A percentile compares a stretch with the other conserved stretches of the same genome.
phyloP scores from a whole-genome alignment of 2,797 vertebrate genomes.

The Chaetodon trifasciatus region DNA sequence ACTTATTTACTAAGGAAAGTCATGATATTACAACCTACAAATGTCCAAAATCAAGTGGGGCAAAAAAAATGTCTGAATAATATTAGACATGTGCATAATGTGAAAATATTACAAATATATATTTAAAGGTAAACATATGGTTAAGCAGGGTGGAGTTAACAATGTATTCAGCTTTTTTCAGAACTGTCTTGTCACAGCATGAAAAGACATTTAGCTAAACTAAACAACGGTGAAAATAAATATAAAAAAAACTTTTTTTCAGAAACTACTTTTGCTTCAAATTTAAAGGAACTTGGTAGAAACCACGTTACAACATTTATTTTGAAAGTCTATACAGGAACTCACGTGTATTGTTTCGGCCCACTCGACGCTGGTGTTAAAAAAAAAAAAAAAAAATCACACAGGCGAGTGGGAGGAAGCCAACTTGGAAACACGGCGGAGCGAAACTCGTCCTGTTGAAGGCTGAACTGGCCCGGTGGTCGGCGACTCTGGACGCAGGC shows the following conservation, averaged over 20 bases:
- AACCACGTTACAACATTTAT: slow-evolving; percentile 23
- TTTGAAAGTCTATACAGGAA: slow-evolving; percentile 59
- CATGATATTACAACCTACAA: not conserved
- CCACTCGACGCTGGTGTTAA: not conserved
- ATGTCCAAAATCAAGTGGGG: not conserved
- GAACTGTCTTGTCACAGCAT: not conserved
- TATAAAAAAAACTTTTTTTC: not conserved
- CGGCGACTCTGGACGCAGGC: slow-evolving; percentile 47
- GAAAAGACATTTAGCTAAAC: not conserved
- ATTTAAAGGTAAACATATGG: not conserved
- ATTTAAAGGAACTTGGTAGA: too few relatives aligned
- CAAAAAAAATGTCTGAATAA: not conserved
- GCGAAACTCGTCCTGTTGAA: slow-evolving; percentile 55
- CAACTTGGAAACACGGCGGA: slow-evolving; percentile 70
- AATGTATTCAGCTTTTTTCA: not conserved
- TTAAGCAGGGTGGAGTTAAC: not conserved
- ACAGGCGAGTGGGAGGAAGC: slow-evolving; percentile 61
- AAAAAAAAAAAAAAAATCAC: slow-evolving; percentile 1
- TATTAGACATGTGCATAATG: not conserved
- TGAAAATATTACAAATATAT: not conserved
- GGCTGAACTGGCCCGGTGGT: slow-evolving; percentile 52
- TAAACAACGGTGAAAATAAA: not conserved
- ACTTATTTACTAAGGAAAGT: not conserved
- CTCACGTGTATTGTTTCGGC: rapidly evolving
- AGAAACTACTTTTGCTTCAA: not conserved